Conservation (phyloP, 1,140 invertebrate genomes). For the Physella acuta region DNA sequence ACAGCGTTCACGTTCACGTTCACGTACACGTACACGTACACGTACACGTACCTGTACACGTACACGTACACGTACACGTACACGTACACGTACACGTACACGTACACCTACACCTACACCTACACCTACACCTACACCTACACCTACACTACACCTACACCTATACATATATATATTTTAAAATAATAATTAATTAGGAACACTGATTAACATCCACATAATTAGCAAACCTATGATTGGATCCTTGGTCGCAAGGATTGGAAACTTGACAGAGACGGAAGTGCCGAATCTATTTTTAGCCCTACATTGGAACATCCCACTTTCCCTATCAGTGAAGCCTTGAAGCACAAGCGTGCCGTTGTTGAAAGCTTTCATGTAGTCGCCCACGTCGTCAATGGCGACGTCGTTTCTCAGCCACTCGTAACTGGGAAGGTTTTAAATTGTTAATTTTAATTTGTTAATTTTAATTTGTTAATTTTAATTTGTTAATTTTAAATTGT, state of each 20-base stretch:
- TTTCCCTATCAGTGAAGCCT: not conserved
- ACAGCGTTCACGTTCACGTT: no score
- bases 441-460: no score
- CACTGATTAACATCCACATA: no score
- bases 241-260: no score
- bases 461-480: no score
- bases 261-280: constrained; percentile 14
- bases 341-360: constrained; percentile 3
- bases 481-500: no score
- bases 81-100: not conserved
- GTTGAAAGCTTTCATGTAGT: not conserved
- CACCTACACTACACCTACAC: no score
- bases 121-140: not conserved
- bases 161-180: not conserved
- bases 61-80: not conserved
- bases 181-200: no score
- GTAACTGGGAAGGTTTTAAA: not conserved
- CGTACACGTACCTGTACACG: no score
- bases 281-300: constrained; percentile 5
- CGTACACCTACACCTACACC: not conserved
- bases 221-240: no score
- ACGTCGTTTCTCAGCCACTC: not conserved
- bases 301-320: not conserved
- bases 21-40: no score
- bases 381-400: not conserved